Percentiles rank a stretch among this genome's conserved stretches.
Evolutionary conservation across 2,113 vertebrate species (phyloP).

Genomic region (Archilochus colubris): DNA sequence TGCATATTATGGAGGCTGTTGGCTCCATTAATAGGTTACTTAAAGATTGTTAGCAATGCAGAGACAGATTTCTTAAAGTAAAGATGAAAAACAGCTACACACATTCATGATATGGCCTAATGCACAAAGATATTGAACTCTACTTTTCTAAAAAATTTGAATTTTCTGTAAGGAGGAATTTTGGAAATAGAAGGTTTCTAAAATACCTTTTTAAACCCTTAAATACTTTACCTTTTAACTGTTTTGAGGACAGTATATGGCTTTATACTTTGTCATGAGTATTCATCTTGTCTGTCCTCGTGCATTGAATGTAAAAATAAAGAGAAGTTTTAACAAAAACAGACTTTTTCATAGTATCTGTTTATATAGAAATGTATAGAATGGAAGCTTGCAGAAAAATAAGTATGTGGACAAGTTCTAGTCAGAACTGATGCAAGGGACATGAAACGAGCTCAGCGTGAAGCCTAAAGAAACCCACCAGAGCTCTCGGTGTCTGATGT

Average conservation of each 20-base stretch:
- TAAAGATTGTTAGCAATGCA: conserved; percentile 20
- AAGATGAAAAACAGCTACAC: neutral
- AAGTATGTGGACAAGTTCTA: neutral
- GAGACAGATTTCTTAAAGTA: neutral
- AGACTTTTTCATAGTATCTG: neutral
- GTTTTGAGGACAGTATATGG: neutral
- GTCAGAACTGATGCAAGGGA: neutral
- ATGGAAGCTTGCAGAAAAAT: neutral
- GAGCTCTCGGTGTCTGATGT: neutral
- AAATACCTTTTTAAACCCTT: conserved; percentile 36
- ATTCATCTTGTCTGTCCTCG: conserved; percentile 7
- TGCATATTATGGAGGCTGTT: neutral
- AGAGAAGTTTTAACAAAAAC: conserved; percentile 25
- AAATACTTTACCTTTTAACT: neutral
- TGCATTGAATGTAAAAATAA: conserved; percentile 61
- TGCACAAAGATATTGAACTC: neutral
- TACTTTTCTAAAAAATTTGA: conserved; percentile 8
- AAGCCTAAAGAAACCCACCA: neutral
- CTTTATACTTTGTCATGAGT: conserved; percentile 14
- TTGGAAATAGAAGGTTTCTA: conserved; percentile 27
- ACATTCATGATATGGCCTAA: neutral
- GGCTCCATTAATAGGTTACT: neutral
- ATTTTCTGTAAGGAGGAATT: conserved; percentile 35
- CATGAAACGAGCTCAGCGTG: neutral
- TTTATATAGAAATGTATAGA: neutral